Evolutionary conservation across 30 jellyfish, hydroid and myxozoan species (phyloP).

Genomic region (Rhopilema esculentum): DNA sequence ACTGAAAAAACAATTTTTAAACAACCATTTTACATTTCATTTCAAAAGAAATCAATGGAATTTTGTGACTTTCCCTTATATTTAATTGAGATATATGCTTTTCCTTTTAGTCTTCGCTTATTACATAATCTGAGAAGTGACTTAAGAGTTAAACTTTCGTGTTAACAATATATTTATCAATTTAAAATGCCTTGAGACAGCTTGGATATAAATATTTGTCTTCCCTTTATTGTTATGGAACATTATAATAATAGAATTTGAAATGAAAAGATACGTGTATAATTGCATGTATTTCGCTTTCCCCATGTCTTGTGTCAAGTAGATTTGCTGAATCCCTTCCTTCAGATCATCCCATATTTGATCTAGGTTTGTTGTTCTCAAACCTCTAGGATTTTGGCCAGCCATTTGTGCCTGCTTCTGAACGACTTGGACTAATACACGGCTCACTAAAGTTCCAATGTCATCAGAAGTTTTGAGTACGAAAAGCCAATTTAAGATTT

Average conservation of each 20-base stretch:
- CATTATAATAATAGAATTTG: neutral
- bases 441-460: neutral
- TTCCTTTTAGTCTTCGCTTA: too few relatives aligned
- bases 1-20: too few relatives aligned
- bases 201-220: too few relatives aligned
- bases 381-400: slow-evolving; percentile 66
- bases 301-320: slow-evolving; percentile 84
- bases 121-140: too few relatives aligned
- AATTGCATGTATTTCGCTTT: slow-evolving; percentile 82
- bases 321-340: slow-evolving; percentile 94
- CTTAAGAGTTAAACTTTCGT: too few relatives aligned
- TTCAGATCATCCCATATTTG: slow-evolving; percentile 94
- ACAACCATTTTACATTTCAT: too few relatives aligned
- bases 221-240: too few relatives aligned
- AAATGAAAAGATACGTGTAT: slow-evolving; percentile 86
- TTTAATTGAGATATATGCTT: too few relatives aligned
- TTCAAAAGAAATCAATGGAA: too few relatives aligned
- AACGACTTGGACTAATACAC: neutral
- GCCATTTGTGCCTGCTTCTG: slow-evolving; percentile 40
- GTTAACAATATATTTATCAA: too few relatives aligned
- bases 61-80: too few relatives aligned
- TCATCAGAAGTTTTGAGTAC: neutral
- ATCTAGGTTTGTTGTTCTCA: slow-evolving; percentile 81
- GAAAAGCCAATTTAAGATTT: neutral
- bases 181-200: too few relatives aligned